A percentile compares a stretch with the other conserved stretches of the same genome.
These are phyloP conservation scores for Venusia cambrica DNA, from an alignment of 2,888 invertebrate species.

Conservation along the genomic window DNA sequence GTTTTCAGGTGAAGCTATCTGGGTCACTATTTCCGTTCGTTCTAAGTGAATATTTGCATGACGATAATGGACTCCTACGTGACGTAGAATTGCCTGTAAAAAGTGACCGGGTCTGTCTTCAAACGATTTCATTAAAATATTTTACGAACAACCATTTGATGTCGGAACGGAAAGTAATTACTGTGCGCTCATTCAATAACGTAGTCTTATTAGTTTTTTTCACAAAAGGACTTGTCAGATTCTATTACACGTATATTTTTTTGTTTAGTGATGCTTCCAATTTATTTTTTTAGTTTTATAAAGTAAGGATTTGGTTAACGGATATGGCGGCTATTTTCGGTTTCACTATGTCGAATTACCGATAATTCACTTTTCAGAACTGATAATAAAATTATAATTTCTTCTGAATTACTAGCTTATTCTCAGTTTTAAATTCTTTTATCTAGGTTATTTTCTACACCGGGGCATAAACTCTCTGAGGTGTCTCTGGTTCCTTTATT, in stretches of 20 bases:
- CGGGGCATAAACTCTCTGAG: no score
- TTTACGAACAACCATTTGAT: slow-evolving; percentile 41
- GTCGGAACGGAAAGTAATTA: slow-evolving; percentile 29
- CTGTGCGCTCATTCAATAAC: slow-evolving; percentile 28
- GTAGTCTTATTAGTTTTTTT: slow-evolving; percentile 28
- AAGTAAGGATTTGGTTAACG: no score
- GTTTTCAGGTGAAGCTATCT: slow-evolving; percentile 40
- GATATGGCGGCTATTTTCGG: no score
- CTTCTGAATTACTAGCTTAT: no score
- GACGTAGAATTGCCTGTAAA: slow-evolving; percentile 54
- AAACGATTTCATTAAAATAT: slow-evolving; percentile 52
- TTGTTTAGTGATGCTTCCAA: no score
- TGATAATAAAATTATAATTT: no score
- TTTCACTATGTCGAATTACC: no score
- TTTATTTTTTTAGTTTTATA: no score
- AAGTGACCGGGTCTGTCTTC: slow-evolving; percentile 55
- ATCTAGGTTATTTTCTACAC: no score
- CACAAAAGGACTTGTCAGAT: slow-evolving; percentile 12
- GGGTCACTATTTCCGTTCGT: slow-evolving; percentile 51
- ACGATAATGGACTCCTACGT: slow-evolving; percentile 51
- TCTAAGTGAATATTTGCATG: slow-evolving; percentile 74
- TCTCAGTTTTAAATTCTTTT: no score
- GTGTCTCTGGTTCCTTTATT: no score
- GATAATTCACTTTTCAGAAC: no score
- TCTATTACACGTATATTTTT: slow-evolving; percentile 12